Percentiles rank a stretch among this genome's conserved stretches.
Evolutionary conservation across 53 echinoderm and acorn worm species (phyloP).

Genomic region (Astropecten irregularis): DNA sequence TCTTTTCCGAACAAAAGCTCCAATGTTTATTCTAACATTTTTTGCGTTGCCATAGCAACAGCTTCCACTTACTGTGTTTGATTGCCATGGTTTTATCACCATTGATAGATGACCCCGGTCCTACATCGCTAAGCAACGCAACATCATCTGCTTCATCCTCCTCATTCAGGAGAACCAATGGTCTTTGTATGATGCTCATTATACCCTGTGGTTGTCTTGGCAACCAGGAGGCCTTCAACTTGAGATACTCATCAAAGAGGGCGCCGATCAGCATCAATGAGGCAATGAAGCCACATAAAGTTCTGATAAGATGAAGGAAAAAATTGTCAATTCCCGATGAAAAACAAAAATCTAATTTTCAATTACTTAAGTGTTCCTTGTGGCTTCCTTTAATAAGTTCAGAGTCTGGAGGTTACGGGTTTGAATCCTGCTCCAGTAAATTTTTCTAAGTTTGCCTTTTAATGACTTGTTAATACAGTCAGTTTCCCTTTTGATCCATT

Average conservation of each 20-base stretch:
- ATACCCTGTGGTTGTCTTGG: no score
- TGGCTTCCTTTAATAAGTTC: no score
- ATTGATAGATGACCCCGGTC: not conserved
- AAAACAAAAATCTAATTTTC: not conserved
- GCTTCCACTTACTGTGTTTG: no score
- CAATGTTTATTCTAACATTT: no score
- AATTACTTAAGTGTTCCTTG: not conserved
- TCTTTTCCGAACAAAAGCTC: no score
- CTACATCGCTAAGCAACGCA: not conserved
- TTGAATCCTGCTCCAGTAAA: no score
- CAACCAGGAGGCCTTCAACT: not conserved
- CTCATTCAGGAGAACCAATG: slow-evolving; percentile 17
- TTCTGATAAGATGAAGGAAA: slow-evolving; percentile 5
- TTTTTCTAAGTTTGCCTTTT: no score
- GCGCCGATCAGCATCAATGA: slow-evolving; percentile 46
- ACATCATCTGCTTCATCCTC: not conserved
- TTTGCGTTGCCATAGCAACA: no score
- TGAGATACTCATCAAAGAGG: slow-evolving; percentile 30
- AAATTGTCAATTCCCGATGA: not conserved
- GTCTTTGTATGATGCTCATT: not conserved
- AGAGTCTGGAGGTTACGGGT: no score
- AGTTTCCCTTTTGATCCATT: no score
- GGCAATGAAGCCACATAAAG: slow-evolving; percentile 6
- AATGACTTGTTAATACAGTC: no score
- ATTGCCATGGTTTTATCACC: no score